Conservation (phyloP, 2,113 vertebrate species). For the Catagonus wagneri region DNA sequence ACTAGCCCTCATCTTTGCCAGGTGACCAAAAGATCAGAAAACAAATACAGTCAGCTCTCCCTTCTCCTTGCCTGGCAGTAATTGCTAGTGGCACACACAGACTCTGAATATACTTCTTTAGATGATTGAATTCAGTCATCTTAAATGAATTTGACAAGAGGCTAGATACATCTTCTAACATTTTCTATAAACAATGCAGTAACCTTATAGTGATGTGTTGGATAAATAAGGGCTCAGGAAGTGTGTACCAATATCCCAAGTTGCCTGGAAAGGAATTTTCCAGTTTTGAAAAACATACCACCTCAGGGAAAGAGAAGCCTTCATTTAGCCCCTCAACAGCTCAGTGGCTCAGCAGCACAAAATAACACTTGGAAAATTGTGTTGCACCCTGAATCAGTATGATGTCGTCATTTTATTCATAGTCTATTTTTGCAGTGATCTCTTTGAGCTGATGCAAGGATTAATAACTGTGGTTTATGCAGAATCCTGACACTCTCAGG, state of each 20-base stretch:
- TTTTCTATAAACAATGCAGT: background rate
- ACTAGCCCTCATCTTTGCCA: background rate
- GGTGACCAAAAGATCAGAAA: background rate
- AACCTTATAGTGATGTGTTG: background rate
- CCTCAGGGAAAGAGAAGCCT: background rate
- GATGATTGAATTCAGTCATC: background rate
- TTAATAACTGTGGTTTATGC: conserved; percentile 63
- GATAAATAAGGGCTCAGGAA: background rate
- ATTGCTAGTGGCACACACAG: background rate
- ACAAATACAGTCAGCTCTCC: background rate
- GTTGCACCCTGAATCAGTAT: background rate
- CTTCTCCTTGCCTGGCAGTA: background rate
- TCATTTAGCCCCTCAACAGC: background rate
- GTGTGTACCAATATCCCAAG: background rate
- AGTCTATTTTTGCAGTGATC: conserved; percentile 66
- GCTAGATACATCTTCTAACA: background rate
- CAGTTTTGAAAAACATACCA: conserved; percentile 31
- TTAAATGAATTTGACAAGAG: background rate
- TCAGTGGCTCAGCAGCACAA: background rate
- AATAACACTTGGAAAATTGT: background rate
- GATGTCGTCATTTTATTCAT: conserved; percentile 58
- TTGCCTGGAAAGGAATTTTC: conserved; percentile 1
- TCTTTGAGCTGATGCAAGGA: conserved; percentile 55
- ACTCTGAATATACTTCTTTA: background rate
- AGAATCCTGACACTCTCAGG: conserved; percentile 50